These are phyloP conservation scores for Alentia gelatinosa DNA, from an alignment of 2,888 invertebrate species.

Conservation along the genomic window DNA sequence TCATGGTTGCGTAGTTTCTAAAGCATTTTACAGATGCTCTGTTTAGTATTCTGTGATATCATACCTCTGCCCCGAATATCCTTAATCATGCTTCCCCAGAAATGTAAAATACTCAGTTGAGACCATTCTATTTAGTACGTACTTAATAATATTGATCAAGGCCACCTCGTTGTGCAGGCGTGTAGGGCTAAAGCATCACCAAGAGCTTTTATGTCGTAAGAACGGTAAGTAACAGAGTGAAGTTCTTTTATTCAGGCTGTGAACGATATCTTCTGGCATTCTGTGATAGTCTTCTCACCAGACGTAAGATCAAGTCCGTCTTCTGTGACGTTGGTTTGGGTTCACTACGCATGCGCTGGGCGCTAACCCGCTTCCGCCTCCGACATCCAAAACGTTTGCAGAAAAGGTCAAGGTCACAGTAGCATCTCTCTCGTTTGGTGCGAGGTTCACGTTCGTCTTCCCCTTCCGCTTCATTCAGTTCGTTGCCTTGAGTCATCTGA, in stretches of 20 bases:
- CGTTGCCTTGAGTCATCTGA: not conserved
- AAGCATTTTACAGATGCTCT: too few species aligned
- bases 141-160: too few species aligned
- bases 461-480: not conserved
- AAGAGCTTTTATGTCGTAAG: too few species aligned
- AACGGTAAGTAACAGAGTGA: not conserved
- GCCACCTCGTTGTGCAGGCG: too few species aligned
- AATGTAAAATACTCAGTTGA: too few species aligned
- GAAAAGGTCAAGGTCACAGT: slow-evolving; percentile 57
- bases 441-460: not conserved
- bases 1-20: too few species aligned
- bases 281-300: not conserved
- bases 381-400: slow-evolving; percentile 52
- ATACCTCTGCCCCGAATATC: too few species aligned
- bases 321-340: not conserved
- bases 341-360: not conserved
- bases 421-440: slow-evolving; percentile 46
- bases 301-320: not conserved
- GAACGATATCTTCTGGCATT: not conserved
- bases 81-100: too few species aligned
- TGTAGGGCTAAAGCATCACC: too few species aligned
- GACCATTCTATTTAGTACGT: too few species aligned
- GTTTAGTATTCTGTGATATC: too few species aligned
- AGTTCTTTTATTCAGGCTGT: not conserved
- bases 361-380: not conserved